phyloP scores from a whole-genome alignment of 2,888 invertebrate species.

The Agrotis clavis region DNA sequence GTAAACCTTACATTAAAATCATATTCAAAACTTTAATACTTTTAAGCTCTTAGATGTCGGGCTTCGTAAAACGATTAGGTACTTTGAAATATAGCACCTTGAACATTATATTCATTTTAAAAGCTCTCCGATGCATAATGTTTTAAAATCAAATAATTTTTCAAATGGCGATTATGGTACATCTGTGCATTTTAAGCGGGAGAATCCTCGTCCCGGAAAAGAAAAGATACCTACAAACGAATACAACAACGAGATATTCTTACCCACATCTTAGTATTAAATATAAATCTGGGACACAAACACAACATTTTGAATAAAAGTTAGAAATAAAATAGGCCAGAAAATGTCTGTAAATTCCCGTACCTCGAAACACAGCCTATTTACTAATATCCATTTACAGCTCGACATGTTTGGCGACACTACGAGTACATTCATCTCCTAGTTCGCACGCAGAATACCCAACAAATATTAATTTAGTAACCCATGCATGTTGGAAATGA shows the following conservation, averaged over 20 bases:
- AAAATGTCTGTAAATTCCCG: constrained; percentile 7
- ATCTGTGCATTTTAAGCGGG: neutral
- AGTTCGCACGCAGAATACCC: constrained; percentile 36
- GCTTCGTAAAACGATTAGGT: neutral
- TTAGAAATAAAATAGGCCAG: neutral
- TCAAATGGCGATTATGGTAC: neutral
- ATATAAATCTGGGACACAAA: constrained; percentile 2
- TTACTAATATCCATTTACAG: constrained; percentile 26
- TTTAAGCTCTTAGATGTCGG: constrained; percentile 14
- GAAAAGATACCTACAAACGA: too few relatives aligned
- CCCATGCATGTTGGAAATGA: constrained; percentile 44
- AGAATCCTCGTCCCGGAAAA: too few relatives aligned
- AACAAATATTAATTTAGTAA: constrained; percentile 56
- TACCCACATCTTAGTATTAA: neutral
- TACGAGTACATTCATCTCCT: constrained; percentile 36
- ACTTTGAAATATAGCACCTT: neutral
- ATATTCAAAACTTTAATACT: constrained; percentile 38
- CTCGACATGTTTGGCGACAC: constrained; percentile 14
- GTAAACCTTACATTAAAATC: constrained; percentile 34
- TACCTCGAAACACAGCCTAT: constrained; percentile 1
- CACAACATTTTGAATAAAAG: neutral
- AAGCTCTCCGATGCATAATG: neutral
- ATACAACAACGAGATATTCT: too few relatives aligned
- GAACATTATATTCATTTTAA: constrained; percentile 4
- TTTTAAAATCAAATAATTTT: neutral